These are phyloP conservation scores for Hipposideros armiger DNA, from an alignment of 2,113 vertebrate genomes.

Conservation along the genomic window DNA sequence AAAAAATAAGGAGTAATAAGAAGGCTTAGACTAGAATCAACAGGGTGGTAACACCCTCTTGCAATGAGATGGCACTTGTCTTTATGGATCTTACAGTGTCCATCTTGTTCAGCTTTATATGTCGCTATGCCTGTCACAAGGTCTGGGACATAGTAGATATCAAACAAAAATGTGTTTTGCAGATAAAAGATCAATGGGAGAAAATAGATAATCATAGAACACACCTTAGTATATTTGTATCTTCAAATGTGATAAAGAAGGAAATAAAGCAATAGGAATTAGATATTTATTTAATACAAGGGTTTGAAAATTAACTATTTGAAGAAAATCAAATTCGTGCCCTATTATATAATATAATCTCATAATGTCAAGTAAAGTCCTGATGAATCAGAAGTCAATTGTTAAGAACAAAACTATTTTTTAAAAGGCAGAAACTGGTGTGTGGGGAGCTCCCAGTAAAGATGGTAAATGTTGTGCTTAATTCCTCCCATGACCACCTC, in stretches of 20 bases:
- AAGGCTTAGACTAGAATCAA: not conserved
- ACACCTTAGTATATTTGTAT: not conserved
- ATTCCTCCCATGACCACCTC: no score
- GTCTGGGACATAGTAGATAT: not conserved
- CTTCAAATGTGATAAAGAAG: constrained; percentile 25
- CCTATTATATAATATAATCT: constrained; percentile 26
- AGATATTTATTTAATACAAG: constrained; percentile 8
- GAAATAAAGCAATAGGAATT: constrained; percentile 27
- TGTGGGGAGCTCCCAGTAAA: no score
- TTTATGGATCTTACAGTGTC: not conserved
- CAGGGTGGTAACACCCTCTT: not conserved
- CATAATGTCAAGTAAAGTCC: constrained; percentile 23
- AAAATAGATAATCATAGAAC: constrained; percentile 26
- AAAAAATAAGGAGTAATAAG: not conserved
- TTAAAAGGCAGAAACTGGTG: not conserved
- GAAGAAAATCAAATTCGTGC: constrained; percentile 44
- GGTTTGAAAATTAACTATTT: constrained; percentile 40
- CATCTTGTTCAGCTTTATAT: not conserved
- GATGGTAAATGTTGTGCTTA: no score
- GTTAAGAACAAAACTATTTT: constrained; percentile 32
- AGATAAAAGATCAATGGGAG: constrained; percentile 6
- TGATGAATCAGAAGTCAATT: constrained; percentile 36
- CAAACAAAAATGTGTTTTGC: not conserved
- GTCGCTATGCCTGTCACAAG: not conserved
- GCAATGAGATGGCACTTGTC: not conserved